Conservation (phyloP, 92 coral and sea anemone genomes). For the Parazoanthus darwini region DNA sequence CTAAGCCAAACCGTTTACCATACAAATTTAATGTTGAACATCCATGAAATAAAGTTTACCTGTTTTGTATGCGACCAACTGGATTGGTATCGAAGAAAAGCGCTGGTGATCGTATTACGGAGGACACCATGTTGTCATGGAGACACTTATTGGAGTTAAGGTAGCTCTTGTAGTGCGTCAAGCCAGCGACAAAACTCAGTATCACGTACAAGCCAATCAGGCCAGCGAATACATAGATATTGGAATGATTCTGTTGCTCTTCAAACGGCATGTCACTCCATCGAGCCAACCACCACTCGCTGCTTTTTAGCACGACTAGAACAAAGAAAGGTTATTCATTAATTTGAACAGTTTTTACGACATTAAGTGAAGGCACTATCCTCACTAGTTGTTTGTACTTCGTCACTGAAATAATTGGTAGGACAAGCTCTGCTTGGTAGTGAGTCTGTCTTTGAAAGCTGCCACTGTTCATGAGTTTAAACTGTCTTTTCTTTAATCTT, state of each 20-base stretch:
- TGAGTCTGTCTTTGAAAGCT: too few relatives aligned
- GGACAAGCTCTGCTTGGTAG: too few relatives aligned
- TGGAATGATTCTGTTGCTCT: slow-evolving; percentile 36
- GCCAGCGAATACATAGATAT: slow-evolving; percentile 27
- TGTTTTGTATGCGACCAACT: slow-evolving; percentile 38
- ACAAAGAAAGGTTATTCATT: not conserved
- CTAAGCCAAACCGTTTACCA: not conserved
- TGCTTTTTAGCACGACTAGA: slow-evolving; percentile 30
- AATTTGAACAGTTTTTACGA: not conserved
- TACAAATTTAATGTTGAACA: not conserved
- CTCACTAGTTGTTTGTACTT: too few relatives aligned
- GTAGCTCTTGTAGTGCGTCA: slow-evolving; percentile 32
- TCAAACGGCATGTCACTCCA: slow-evolving; percentile 44
- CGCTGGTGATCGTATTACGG: slow-evolving; percentile 16
- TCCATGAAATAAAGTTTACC: not conserved
- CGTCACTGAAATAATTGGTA: too few relatives aligned
- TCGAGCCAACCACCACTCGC: slow-evolving; percentile 38
- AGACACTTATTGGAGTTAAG: slow-evolving; percentile 33
- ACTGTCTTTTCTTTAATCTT: too few relatives aligned
- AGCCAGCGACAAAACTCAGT: slow-evolving; percentile 20
- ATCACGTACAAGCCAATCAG: slow-evolving; percentile 30
- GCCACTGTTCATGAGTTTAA: too few relatives aligned
- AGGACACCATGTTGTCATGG: slow-evolving; percentile 33
- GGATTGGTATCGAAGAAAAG: slow-evolving; percentile 38
- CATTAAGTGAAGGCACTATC: too few relatives aligned